These are phyloP conservation scores for Sebastes vulpes DNA, from an alignment of 2,797 vertebrate genomes.

Conservation along the genomic window DNA sequence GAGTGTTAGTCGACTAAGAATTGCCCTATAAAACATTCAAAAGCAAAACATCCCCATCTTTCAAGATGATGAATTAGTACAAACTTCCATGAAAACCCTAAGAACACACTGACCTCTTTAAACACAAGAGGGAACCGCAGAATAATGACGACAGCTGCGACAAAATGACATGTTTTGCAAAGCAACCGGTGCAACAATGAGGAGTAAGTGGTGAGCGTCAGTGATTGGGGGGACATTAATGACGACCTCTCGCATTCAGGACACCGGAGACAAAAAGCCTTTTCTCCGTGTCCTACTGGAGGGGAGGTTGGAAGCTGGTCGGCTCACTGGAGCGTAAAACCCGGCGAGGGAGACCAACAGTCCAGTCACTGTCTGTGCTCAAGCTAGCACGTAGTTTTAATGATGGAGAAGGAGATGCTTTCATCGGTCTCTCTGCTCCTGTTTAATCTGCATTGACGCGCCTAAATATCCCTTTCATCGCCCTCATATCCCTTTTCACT, in stretches of 20 bases:
- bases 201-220: constrained; percentile 3
- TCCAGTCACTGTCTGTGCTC: constrained; percentile 69
- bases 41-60: not conserved
- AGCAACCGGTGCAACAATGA: constrained; percentile 19
- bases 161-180: constrained; percentile 24
- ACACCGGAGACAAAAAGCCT: constrained; percentile 61
- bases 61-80: not conserved
- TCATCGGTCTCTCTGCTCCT: constrained; percentile 30
- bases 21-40: not conserved
- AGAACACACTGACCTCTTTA: constrained; percentile 15
- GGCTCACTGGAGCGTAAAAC: constrained; percentile 69
- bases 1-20: too few relatives aligned
- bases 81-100: not conserved
- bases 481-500: constrained; percentile 25
- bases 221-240: constrained; percentile 49
- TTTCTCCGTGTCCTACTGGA: constrained; percentile 60
- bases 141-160: not conserved
- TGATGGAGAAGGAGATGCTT: constrained; percentile 50
- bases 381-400: constrained; percentile 71
- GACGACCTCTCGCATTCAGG: constrained; percentile 51
- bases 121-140: not conserved
- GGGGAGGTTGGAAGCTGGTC: constrained; percentile 58
- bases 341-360: constrained; percentile 54
- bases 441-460: constrained; percentile 43
- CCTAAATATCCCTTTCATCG: constrained; percentile 33